Conservation (phyloP, 2,888 invertebrate species). For the Noctuana brunneofusca region DNA sequence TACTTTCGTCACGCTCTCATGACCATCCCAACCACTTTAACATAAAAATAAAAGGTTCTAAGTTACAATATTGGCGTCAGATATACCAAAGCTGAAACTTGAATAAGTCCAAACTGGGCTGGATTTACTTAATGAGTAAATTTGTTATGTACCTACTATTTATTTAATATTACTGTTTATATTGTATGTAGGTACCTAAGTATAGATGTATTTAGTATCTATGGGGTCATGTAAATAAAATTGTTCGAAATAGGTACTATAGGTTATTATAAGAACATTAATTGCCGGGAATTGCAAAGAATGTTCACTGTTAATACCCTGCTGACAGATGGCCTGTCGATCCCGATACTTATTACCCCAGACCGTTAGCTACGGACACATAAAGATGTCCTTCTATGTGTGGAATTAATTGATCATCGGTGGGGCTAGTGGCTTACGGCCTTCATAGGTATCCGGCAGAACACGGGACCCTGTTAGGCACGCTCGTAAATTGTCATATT, state of each 20-base stretch:
- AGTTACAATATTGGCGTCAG: too few relatives aligned
- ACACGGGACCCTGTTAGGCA: constrained; percentile 9
- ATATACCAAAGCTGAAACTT: too few relatives aligned
- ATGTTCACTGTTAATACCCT: constrained; percentile 45
- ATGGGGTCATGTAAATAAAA: too few relatives aligned
- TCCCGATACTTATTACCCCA: constrained; percentile 48
- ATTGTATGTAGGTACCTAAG: too few relatives aligned
- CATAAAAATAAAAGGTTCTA: too few relatives aligned
- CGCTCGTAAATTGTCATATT: constrained; percentile 29
- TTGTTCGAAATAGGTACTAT: neutral
- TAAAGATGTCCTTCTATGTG: constrained; percentile 64
- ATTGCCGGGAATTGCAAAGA: constrained; percentile 14
- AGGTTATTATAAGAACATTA: constrained; percentile 1
- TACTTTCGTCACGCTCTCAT: too few relatives aligned
- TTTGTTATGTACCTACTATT: too few relatives aligned
- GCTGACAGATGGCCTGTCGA: constrained; percentile 46
- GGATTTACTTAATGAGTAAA: too few relatives aligned
- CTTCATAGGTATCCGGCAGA: constrained; percentile 28
- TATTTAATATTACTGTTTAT: too few relatives aligned
- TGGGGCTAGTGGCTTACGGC: constrained; percentile 45
- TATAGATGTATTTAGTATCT: too few relatives aligned
- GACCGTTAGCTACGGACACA: constrained; percentile 59
- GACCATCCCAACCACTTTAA: too few relatives aligned
- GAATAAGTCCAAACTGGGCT: too few relatives aligned
- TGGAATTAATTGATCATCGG: constrained; percentile 64